These are phyloP conservation scores for Panthera uncia DNA, from an alignment of 2,113 vertebrate genomes.

Conservation along the genomic window DNA sequence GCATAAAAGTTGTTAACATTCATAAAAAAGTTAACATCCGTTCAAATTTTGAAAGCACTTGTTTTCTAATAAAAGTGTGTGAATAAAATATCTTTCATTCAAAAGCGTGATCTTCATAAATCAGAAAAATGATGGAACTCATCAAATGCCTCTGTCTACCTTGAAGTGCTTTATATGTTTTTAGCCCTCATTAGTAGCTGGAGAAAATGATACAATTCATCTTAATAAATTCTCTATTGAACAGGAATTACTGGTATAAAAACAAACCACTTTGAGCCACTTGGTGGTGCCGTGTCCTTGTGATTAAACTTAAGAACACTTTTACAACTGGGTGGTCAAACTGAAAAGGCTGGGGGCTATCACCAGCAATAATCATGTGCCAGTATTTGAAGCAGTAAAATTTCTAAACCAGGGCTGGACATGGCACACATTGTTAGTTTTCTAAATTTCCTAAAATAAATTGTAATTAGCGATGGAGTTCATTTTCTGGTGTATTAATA, in stretches of 20 bases:
- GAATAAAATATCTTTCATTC: neutral
- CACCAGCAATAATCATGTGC: rapidly evolving
- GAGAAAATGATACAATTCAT: conserved; percentile 4
- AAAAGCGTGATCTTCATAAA: neutral
- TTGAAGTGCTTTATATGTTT: neutral
- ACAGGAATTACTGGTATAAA: conserved; percentile 55
- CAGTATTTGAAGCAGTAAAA: neutral
- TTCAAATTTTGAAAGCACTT: neutral
- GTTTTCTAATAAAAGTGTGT: neutral
- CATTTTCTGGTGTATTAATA: neutral
- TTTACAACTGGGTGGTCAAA: neutral
- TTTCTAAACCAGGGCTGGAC: neutral
- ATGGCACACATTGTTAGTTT: neutral
- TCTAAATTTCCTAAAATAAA: neutral
- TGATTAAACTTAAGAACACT: conserved; percentile 58
- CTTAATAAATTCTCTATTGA: conserved; percentile 40
- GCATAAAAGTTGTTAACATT: neutral
- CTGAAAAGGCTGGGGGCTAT: neutral
- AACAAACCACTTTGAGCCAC: conserved; percentile 65
- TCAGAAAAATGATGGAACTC: neutral
- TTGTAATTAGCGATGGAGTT: neutral
- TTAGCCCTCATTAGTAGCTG: neutral
- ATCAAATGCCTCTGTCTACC: neutral
- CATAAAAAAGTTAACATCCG: neutral
- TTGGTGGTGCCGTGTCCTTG: conserved; percentile 75